A percentile compares a stretch with the other conserved stretches of the same genome.
Evolutionary conservation across 2,113 vertebrate species (phyloP).

Genomic region (Callospermophilus lateralis): DNA sequence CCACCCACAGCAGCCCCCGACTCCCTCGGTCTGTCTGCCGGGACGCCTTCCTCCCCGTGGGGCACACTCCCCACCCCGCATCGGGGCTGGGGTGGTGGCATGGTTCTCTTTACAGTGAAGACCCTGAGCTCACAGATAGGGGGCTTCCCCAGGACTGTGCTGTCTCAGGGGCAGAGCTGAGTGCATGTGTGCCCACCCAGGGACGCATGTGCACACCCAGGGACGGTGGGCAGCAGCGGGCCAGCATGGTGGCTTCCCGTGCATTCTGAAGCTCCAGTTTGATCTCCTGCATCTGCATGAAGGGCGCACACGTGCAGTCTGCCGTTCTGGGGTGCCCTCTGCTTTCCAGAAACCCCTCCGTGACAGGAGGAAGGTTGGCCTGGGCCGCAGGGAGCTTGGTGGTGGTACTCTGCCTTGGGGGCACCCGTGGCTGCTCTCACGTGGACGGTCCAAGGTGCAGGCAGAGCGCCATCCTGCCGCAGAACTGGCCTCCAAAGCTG

Average conservation of each 20-base stretch:
- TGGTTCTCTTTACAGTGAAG: too few species aligned
- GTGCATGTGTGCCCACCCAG: rapidly evolving
- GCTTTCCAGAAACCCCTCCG: too few species aligned
- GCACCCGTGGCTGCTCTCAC: background rate
- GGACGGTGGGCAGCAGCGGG: rapidly evolving
- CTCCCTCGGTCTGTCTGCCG: rapidly evolving
- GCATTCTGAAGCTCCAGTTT: background rate
- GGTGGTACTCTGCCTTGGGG: rapidly evolving
- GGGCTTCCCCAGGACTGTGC: rapidly evolving
- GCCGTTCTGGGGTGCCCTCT: rapidly evolving
- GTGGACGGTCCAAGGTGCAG: conserved; percentile 67
- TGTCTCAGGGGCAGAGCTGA: background rate
- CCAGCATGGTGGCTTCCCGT: rapidly evolving
- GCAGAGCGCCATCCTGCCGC: conserved; percentile 70
- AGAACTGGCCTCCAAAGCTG: conserved; percentile 59
- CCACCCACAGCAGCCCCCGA: too few species aligned
- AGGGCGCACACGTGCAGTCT: rapidly evolving
- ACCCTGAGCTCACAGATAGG: rapidly evolving
- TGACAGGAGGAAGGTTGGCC: too few species aligned
- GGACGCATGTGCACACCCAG: rapidly evolving
- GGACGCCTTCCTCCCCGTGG: background rate
- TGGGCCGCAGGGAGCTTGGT: rapidly evolving
- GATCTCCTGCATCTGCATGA: background rate
- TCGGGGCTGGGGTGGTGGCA: background rate
- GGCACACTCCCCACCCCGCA: rapidly evolving